These are phyloP conservation scores for Premnoplex brunnescens DNA, from an alignment of 2,797 vertebrate genomes.

Conservation along the genomic window DNA sequence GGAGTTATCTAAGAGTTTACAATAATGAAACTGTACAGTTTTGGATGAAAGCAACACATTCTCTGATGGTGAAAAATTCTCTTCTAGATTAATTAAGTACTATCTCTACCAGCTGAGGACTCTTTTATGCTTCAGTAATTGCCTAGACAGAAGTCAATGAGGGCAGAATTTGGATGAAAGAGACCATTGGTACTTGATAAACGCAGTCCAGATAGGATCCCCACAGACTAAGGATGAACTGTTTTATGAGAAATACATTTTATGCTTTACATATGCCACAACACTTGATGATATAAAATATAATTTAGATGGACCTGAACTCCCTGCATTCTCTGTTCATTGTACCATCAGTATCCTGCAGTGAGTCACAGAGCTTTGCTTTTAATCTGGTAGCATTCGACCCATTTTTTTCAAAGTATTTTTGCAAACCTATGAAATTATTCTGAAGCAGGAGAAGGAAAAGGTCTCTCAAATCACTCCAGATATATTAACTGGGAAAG, in stretches of 20 bases:
- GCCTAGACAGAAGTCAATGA: not conserved
- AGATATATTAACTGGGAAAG: not conserved
- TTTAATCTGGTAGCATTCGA: not conserved
- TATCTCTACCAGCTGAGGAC: not conserved
- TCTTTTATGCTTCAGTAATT: not conserved
- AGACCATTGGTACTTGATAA: not conserved
- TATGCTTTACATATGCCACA: not conserved
- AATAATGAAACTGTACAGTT: not conserved
- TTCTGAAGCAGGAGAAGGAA: not conserved
- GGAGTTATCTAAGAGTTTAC: not conserved
- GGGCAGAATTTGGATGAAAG: not conserved
- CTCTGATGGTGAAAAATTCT: not conserved
- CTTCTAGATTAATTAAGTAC: not conserved
- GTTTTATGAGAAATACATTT: not conserved
- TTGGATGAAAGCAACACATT: not conserved
- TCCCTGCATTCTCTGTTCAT: not conserved
- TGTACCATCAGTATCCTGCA: not conserved
- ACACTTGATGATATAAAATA: not conserved
- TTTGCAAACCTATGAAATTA: not conserved
- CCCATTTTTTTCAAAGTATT: not conserved
- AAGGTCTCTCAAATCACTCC: not conserved
- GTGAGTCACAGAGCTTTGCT: conserved; percentile 8
- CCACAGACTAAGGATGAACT: not conserved
- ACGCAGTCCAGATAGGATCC: not conserved
- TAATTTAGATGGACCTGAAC: not conserved